Percentiles rank a stretch among this genome's conserved stretches.
These are phyloP conservation scores for Pseudachorutes palmiensis DNA, from an alignment of 1,140 invertebrate genomes.

Conservation along the genomic window DNA sequence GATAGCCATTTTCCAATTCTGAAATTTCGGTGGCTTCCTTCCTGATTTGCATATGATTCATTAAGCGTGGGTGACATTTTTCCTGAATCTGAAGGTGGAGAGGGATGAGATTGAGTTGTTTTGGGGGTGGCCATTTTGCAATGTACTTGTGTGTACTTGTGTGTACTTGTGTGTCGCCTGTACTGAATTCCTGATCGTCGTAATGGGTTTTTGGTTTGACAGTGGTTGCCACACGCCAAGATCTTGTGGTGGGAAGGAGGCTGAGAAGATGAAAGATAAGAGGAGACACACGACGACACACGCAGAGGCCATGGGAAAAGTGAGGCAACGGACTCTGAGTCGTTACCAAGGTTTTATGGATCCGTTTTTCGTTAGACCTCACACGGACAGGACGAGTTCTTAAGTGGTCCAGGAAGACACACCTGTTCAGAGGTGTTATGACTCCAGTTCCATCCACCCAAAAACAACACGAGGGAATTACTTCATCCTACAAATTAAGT, in stretches of 20 bases:
- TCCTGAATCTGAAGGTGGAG: no score
- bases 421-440: slow-evolving; percentile 7
- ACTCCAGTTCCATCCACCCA: background rate
- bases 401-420: background rate
- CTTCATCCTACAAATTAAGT: background rate
- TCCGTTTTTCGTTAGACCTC: background rate
- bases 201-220: background rate
- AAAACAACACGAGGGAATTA: background rate
- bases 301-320: background rate
- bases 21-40: background rate
- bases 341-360: no score
- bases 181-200: background rate
- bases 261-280: slow-evolving; percentile 1
- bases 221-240: slow-evolving; percentile 6
- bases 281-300: slow-evolving; percentile 13
- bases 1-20: background rate
- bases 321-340: background rate
- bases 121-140: background rate
- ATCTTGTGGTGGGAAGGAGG: background rate
- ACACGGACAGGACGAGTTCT: background rate
- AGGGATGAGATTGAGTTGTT: slow-evolving; percentile 8
- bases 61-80: background rate
- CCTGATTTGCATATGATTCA: background rate
- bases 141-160: background rate
- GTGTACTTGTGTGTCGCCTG: background rate